phyloP scores from a whole-genome alignment of 2,888 invertebrate genomes.

The Lydus trimaculatus region DNA sequence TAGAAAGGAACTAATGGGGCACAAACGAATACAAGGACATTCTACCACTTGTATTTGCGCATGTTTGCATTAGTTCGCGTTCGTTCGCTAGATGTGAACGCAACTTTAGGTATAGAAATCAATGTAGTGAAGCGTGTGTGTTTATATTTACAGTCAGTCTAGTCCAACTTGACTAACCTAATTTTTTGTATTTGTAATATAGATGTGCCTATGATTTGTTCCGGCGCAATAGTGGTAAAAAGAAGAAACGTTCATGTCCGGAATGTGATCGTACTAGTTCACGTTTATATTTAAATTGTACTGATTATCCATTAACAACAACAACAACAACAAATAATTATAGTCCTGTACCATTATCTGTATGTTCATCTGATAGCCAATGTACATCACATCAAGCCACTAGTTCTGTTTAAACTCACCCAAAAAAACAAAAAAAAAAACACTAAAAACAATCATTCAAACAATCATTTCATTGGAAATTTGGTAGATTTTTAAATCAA shows the following conservation, averaged over 20 bases:
- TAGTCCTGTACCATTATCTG: slow-evolving; percentile 62
- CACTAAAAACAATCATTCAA: slow-evolving; percentile 6
- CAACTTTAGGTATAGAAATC: too few species aligned
- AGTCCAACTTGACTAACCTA: too few species aligned
- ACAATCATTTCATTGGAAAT: slow-evolving; percentile 6
- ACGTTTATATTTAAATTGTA: slow-evolving; percentile 66
- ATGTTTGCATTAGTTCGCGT: too few species aligned
- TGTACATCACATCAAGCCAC: slow-evolving; percentile 64
- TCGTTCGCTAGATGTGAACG: too few species aligned
- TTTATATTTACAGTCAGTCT: too few species aligned
- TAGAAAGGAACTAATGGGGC: too few species aligned
- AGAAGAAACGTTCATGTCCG: slow-evolving; percentile 72
- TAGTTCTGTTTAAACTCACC: slow-evolving; percentile 62
- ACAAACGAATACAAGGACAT: too few species aligned
- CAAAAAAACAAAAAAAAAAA: slow-evolving; percentile 4
- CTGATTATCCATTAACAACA: slow-evolving; percentile 44
- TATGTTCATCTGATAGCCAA: slow-evolving; percentile 59
- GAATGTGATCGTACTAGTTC: slow-evolving; percentile 75
- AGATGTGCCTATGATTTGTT: slow-evolving; percentile 75
- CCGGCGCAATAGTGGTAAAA: slow-evolving; percentile 67
- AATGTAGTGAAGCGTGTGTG: too few species aligned
- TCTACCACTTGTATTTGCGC: too few species aligned
- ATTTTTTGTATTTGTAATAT: slow-evolving; percentile 24
- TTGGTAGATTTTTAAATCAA: neutral
- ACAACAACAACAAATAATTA: slow-evolving; percentile 33